Evolutionary conservation across 2,113 vertebrate species (phyloP), one percentile per base, ranked within the genome.

Genomic region (Phasianus colchicus): DNA sequence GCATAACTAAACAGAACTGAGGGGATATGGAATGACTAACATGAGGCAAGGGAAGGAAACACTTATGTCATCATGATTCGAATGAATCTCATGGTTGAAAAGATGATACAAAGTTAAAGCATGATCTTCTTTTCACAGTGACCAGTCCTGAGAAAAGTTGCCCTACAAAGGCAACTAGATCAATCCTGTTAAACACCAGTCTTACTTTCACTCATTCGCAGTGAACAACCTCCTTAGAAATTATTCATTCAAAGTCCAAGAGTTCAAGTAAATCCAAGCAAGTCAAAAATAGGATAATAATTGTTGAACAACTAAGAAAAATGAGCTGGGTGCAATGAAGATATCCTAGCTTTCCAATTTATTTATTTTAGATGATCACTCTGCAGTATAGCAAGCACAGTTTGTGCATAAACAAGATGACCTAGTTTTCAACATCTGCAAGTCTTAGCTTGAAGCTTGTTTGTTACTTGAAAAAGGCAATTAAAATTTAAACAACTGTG

Each of bases 401-500:
- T 86, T 89, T 96, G 48, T 93, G 78, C 72, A 90, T 91, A 87
- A 95, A 85, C 84, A 86, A 86, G 88, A 96, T 96, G 96, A 97
- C 97, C 97, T 96, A 97, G 85, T 97, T 97, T 97, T 92, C 89
- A 91, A 71, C 89, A 95, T 97, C 95, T 96, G 86, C 91, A 94
- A 96, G 96, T 82, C 88, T 94, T 97, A 89, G 88, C 97, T 97
- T 88, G 81, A 96, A 97, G 95, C 89, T 96, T 91, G 91, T 89
- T 93, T 81, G 48, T 91, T 97, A 92, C 96, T 97, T 96, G 93
- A 97, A 97, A 97, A 97, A 96, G 67, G 89, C 89, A 97, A 97
- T 97, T 98, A 98, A 98, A 98, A 95, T 97, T 97, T 98, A 97
- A 98, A 97, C 73, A 95, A 96, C 83, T 91, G 91, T 90, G 71